Evolutionary conservation across 2,888 invertebrate species (phyloP).

Genomic region (Catocala sponsa): DNA sequence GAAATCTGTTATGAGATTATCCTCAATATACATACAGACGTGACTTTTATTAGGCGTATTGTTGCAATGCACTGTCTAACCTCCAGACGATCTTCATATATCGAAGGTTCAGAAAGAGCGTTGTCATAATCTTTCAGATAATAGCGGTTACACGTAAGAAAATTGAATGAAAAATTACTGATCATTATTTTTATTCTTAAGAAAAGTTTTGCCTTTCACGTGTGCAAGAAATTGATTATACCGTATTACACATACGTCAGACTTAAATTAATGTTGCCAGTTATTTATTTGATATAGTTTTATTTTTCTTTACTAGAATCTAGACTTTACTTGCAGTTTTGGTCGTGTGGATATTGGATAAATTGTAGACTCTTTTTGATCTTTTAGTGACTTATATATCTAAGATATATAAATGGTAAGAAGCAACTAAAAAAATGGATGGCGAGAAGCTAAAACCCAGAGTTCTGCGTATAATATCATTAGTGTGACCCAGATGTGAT

Average conservation of each 20-base stretch:
- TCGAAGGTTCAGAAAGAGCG: conserved; percentile 20
- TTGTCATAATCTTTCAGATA: conserved; percentile 27
- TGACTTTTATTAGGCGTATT: background rate
- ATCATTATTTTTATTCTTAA: conserved; percentile 37
- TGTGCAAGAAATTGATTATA: conserved; percentile 6
- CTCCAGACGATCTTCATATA: conserved; percentile 40
- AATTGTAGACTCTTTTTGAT: no score
- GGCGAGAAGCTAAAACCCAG: no score
- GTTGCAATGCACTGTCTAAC: conserved; percentile 12
- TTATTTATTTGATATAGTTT: background rate
- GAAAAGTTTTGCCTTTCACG: conserved; percentile 3
- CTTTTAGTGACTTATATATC: no score
- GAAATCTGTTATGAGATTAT: background rate
- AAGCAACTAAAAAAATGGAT: no score
- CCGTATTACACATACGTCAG: background rate
- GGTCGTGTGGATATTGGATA: no score
- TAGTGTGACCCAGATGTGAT: no score
- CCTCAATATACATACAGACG: background rate
- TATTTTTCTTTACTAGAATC: background rate
- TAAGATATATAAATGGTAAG: no score
- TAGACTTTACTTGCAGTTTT: background rate
- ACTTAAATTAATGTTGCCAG: background rate
- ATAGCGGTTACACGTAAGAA: conserved; percentile 24
- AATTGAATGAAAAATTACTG: conserved; percentile 25
- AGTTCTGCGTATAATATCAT: no score